Conservation (phyloP, 2,113 vertebrate genomes). For the Sphaerodactylus townsendi region DNA sequence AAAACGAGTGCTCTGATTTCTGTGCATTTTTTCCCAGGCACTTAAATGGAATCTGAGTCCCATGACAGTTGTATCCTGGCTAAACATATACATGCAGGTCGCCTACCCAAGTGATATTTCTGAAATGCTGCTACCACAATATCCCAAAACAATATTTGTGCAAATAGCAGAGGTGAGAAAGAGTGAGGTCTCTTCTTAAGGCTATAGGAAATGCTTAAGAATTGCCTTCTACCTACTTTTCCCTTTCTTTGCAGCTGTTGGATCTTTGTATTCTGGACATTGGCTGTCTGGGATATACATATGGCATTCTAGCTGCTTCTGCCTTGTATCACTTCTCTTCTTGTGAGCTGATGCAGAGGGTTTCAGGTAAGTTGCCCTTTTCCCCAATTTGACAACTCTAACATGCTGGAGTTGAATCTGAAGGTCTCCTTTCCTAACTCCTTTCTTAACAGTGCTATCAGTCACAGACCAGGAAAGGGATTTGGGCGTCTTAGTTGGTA, state of each 20-base stretch:
- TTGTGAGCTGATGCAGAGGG: conserved; percentile 87
- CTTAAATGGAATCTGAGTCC: conserved; percentile 93
- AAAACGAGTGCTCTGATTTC: no score
- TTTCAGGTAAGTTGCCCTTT: conserved; percentile 81
- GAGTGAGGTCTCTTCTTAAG: background rate
- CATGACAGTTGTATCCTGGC: conserved; percentile 91
- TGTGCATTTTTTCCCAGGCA: conserved; percentile 74
- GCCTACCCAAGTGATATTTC: conserved; percentile 83
- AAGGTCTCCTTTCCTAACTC: background rate
- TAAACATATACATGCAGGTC: conserved; percentile 97
- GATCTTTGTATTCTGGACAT: conserved; percentile 92
- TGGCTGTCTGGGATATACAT: conserved; percentile 87
- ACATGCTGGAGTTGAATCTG: background rate
- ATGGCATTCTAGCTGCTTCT: conserved; percentile 89
- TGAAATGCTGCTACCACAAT: conserved; percentile 86
- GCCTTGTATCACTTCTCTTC: conserved; percentile 97
- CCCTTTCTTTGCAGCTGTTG: conserved; percentile 77
- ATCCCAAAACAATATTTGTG: conserved; percentile 89
- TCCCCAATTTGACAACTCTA: background rate
- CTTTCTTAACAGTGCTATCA: no score
- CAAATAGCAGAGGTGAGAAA: conserved; percentile 88
- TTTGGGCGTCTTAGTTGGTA: no score
- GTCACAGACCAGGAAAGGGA: no score
- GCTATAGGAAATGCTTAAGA: background rate
- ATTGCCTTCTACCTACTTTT: background rate